Base-by-base conservation (phyloP, 2,797 vertebrate species). In the Rhynchotus rufescens region DNA sequence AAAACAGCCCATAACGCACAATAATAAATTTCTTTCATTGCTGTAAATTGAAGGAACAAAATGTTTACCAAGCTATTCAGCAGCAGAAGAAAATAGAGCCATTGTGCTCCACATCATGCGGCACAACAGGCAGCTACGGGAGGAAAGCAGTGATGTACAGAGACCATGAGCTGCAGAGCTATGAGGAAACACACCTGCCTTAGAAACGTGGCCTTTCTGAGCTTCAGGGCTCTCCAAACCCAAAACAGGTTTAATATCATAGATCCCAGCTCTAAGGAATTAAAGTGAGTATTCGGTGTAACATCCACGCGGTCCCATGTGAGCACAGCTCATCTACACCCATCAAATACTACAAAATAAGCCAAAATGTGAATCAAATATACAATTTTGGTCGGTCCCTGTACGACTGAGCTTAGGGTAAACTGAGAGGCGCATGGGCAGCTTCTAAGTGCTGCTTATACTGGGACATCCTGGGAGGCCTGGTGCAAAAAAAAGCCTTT, bases 81-180 rank as follows among this genome's bases (percentile, higher is more conserved):
- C 32, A 72, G 87, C 45, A 69, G 25, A 47, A 78, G 66, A 45
- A 90, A 94, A 92, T 59, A 83, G 88, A 90, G 6, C 34, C 60
- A 40, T 25, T 54, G 54, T 76, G 6, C 5, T 28, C 19, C 19
- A 9, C 56, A 9, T 62, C 23, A 9, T 30, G 52, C 15, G 57
- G 88, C 86, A 79, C 84, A 88, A 62, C 22, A 83, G 74, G 25
- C 30, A 82, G 67, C 51, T 60, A 32, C 68, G 19, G 60, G 42
- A 49, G 34, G 5, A 34, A 52, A 71, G 77, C 74, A 71, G 38
- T 5, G 26, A 80, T 44, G 3, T 6, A 21, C 15, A 14, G 76
- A 72, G 36, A 52, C 10, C 6, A 88, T 61, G 52, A 59, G 62
- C 73, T 72, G 49, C 54, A 67, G 0, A 83, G 15, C 57, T 1